Base-by-base conservation (phyloP, 2,888 invertebrate genomes). In the Diaprepes abbreviatus region DNA sequence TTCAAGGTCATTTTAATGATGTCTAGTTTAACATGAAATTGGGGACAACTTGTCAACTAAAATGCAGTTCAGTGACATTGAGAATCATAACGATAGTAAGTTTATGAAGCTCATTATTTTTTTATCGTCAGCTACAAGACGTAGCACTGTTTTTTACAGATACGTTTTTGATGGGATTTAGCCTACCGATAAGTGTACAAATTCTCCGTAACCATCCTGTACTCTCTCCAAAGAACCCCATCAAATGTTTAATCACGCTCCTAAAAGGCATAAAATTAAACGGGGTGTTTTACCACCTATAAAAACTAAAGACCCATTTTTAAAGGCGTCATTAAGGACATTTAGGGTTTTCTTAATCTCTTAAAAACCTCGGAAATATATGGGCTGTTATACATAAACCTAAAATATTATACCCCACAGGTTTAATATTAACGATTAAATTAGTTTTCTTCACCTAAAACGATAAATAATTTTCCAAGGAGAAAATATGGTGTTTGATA, bases 281-380 rank as follows among this genome's bases (percentile, higher is more conserved):
- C 48, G 24, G 28, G 24, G 48, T 50, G 28, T 50, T 50, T 50
- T 50, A 50, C 48, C 48, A 28, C 14, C 28, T 21, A 28, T 50
- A 50, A 50, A 50, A 50, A 50, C 28, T 14, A 50, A 48, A 28
- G 48, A 28, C 24, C 28, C 48, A 50, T 50, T 50, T 50, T 50
- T 50, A 50, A 28, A 50, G 28, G 28, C 28, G 28, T 50, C 48
- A 14, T 50, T 50, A 50, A 50, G 16, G 24, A 7, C 2, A 9
- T 5, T 45, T 45, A 45, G 12, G n/a, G 24, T 1, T 45, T 45
- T 3, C 24, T 21, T 45, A 45, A 45, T 45, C 12, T 24, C 12
- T 19, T 12, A n/a, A 45, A 45, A n/a, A 24, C 24, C 10, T 10
- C 24, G 24, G 19, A 43, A 14, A 43, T 45, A 45, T 9, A 21